Conservation (phyloP, 2,113 vertebrate species). For the Pitta sordida region DNA sequence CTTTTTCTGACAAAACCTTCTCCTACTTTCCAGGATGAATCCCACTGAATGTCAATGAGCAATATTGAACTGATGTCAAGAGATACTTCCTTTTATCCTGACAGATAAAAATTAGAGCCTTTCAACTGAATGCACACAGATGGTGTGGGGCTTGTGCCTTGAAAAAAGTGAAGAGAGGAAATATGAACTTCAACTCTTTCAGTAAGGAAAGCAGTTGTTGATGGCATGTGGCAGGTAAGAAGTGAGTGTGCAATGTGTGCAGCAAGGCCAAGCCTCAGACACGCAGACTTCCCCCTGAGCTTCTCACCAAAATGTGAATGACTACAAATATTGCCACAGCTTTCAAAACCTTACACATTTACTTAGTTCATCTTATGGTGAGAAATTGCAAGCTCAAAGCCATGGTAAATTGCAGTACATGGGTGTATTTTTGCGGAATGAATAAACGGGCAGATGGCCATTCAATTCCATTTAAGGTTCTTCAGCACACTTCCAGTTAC, state of each 20-base stretch:
- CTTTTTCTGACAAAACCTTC: neutral
- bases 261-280: neutral
- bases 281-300: neutral
- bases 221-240: neutral
- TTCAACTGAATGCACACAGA: neutral
- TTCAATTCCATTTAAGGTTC: neutral
- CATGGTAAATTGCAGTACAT: neutral
- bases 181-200: neutral
- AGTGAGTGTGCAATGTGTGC: neutral
- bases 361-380: neutral
- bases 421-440: neutral
- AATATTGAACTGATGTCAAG: neutral
- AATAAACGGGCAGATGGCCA: fast-evolving
- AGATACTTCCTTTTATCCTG: neutral
- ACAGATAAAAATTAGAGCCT: neutral
- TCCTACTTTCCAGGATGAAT: neutral
- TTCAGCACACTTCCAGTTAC: neutral
- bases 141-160: neutral
- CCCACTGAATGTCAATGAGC: neutral
- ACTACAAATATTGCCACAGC: neutral
- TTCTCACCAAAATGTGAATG: neutral
- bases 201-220: neutral
- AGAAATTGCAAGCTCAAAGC: neutral
- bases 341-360: neutral
- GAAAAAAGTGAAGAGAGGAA: neutral